Evolutionary conservation across 2,888 invertebrate genomes (phyloP).

Genomic region (Amphiduros pacificus): DNA sequence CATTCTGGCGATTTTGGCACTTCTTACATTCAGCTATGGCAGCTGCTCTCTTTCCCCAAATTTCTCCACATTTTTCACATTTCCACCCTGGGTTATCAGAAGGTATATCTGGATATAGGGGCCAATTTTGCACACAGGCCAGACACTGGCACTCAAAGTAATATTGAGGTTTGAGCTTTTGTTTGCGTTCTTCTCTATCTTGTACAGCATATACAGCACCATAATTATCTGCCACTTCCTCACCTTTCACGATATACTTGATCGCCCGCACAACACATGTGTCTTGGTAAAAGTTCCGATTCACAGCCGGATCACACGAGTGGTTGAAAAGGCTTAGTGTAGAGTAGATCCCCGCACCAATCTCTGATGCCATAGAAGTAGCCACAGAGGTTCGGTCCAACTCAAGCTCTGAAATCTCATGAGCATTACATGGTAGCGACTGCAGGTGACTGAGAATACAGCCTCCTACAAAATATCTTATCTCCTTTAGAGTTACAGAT

Average conservation of each 20-base stretch:
- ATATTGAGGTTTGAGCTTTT: slow-evolving; percentile 72
- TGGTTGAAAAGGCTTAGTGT: slow-evolving; percentile 91
- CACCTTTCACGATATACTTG: slow-evolving; percentile 67
- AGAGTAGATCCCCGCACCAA: slow-evolving; percentile 83
- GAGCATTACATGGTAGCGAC: slow-evolving; percentile 82
- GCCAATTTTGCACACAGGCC: slow-evolving; percentile 66
- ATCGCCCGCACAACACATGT: slow-evolving; percentile 73
- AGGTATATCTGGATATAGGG: slow-evolving; percentile 44
- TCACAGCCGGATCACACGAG: slow-evolving; percentile 83
- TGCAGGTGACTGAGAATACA: slow-evolving; percentile 75
- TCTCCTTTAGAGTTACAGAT: too few species aligned
- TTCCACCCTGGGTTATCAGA: slow-evolving; percentile 41
- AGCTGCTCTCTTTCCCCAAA: slow-evolving; percentile 33
- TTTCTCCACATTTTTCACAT: slow-evolving; percentile 46
- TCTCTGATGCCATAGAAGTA: slow-evolving; percentile 59
- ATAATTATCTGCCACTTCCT: slow-evolving; percentile 84
- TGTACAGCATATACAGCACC: slow-evolving; percentile 52
- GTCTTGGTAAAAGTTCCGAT: slow-evolving; percentile 73
- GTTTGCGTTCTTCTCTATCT: slow-evolving; percentile 66
- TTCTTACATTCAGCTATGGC: neutral
- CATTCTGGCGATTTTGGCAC: neutral
- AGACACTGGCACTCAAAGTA: slow-evolving; percentile 77
- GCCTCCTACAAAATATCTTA: slow-evolving; percentile 64
- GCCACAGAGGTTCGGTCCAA: slow-evolving; percentile 42
- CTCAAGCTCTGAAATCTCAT: slow-evolving; percentile 69